Base-by-base conservation (phyloP, 2,797 vertebrate genomes). In the Mus spretus region DNA sequence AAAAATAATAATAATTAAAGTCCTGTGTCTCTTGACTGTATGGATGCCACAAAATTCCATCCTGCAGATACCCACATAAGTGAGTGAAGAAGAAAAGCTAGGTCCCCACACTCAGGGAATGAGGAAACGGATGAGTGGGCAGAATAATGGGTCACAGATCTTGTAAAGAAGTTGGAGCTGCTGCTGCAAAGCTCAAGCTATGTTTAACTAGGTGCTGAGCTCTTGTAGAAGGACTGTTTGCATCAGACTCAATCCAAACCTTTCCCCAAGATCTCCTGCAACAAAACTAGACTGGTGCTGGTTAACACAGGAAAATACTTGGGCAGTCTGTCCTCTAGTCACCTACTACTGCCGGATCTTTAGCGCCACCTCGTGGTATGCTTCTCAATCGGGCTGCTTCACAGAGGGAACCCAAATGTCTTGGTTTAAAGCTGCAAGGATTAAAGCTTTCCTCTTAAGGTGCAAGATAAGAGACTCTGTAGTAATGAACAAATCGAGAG, bases 381-480 rank as follows among this genome's bases (percentile, higher is more conserved):
- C 37, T 75, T 44, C 2, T 84, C 90, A 50, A 88, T 47, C 53
- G 63, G 31, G 1, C 70, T 1, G 44, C 26, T 6, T 50, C 6
- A 15, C 65, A 47, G 34, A 75, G 63, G 26, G 50, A 3, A 6
- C 24, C 47, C 87, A 24, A 34, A 89, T 0, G 37, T 26, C 70
- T 77, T 37, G 84, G 28, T 61, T 88, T 94, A 72, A 88, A 96
- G 28, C 74, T 26, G 61, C 28, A 63, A 37, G 79, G 85, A 89
- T 93, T 61, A 93, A 88, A 87, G 63, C 75, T 91, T 79, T 80
- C 67, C 40, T 90, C 67, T 75, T 59, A 55, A 95, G 37, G 89
- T 83, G 86, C 53, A 77, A 93, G 95, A 96, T 94, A 91, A 96
- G 91, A 95, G 74, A 81, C 91, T 19, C 6, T 7, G 50, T 88